Evolutionary conservation across 2,113 vertebrate genomes (phyloP).

Genomic region (Vanacampus margaritifer): DNA sequence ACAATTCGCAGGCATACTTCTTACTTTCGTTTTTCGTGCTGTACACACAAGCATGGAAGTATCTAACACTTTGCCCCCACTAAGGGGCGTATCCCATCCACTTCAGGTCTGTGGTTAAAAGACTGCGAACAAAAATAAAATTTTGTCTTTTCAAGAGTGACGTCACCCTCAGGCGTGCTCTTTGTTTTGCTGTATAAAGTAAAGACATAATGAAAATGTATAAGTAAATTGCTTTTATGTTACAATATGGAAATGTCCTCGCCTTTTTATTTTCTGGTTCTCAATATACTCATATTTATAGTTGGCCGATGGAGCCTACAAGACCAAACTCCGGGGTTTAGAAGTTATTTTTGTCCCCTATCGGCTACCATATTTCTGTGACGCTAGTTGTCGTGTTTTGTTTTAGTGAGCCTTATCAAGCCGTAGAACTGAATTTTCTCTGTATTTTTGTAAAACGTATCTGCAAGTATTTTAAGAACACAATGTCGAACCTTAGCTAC

Average conservation of each 20-base stretch:
- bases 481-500: conserved; percentile 40
- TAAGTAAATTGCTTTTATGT: too few relatives aligned
- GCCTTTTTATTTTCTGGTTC: too few relatives aligned
- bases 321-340: background rate
- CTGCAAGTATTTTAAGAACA: background rate
- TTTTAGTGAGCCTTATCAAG: background rate
- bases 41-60: too few relatives aligned
- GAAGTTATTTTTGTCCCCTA: too few relatives aligned
- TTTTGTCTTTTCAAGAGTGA: background rate
- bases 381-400: background rate
- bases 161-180: background rate
- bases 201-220: too few relatives aligned
- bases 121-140: background rate
- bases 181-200: background rate
- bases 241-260: too few relatives aligned
- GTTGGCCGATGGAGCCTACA: background rate
- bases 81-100: too few relatives aligned
- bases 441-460: background rate
- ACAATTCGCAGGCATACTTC: too few relatives aligned
- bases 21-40: too few relatives aligned
- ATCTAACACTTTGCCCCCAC: too few relatives aligned
- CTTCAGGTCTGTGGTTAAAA: background rate
- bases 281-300: too few relatives aligned
- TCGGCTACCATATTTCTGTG: background rate
- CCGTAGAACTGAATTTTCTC: too few relatives aligned